Evolutionary conservation across 2,888 invertebrate species (phyloP), one percentile per base, ranked within the genome.

Genomic region (Coecobrya sp.): DNA sequence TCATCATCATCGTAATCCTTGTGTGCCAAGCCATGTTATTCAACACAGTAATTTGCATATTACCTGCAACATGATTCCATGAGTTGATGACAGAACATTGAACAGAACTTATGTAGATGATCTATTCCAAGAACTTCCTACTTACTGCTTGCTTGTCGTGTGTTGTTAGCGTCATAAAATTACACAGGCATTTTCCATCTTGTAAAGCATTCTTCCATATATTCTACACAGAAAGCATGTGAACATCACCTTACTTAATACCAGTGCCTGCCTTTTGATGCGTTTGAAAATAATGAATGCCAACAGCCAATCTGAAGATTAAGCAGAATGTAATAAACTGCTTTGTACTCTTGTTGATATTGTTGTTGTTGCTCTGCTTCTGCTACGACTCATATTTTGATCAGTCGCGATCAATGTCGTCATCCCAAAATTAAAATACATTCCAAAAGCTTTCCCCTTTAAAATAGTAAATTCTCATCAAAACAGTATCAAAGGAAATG

Each of bases 1-100:
- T 59, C 49, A 59, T 8, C 59, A 59, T 59, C 19, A 19, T 49
- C 49, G 13, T 13, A 10, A 49, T 49, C 13, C 59, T n/a, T 59
- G n/a, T 59, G n/a, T 59, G 22, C 59, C n/a, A 59, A 19, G 11
- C n/a, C 52, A 10, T 52, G 2, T 52, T n/a, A 25, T 65, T 13
- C 36, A 70, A n/a, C 22, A n/a, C 36, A 16, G 30, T 36, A 70
- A 70, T 70, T 70, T 36, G 36, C 70, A 70, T 70, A 70, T 70
- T 70, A 70, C 30, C 36, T 65, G 65, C 65, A 2, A 36, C 36
- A 7, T 2, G 8, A 70, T 70, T 70, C 27, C 42, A 70, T 36
- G 70, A 70, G 36, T 1, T 36, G 70, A 30, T 70, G 70, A 70
- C n/a, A 70, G 36, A n/a, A 70, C 70, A 70, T 36, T 36, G 19